phyloP scores from a whole-genome alignment of 2,797 vertebrate genomes.

The Ctenopoma multispine region DNA sequence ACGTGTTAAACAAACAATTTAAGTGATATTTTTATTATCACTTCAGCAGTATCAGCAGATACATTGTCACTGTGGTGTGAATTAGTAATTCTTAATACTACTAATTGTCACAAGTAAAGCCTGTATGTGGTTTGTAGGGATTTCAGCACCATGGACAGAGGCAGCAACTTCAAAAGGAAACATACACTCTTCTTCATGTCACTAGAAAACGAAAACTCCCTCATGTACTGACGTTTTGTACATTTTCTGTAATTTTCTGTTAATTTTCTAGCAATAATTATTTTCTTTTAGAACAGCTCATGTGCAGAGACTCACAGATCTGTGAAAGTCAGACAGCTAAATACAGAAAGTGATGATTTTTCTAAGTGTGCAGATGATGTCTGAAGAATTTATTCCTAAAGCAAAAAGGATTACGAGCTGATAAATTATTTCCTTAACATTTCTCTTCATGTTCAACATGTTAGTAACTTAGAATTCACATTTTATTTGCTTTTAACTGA shows the following conservation, averaged over 20 bases:
- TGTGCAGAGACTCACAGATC: neutral
- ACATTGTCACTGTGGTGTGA: neutral
- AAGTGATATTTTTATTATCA: neutral
- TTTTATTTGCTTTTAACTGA: neutral
- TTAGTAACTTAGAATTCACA: neutral
- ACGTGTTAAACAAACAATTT: neutral
- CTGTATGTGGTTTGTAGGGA: neutral
- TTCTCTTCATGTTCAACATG: neutral
- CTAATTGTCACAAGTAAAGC: neutral
- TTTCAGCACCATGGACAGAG: constrained; percentile 85
- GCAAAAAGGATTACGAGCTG: neutral
- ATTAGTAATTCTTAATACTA: neutral
- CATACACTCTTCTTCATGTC: neutral
- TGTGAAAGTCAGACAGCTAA: neutral
- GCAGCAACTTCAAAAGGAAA: constrained; percentile 5
- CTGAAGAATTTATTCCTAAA: neutral
- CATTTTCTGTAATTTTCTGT: neutral
- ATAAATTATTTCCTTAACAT: neutral
- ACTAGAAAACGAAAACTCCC: neutral
- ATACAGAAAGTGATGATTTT: neutral
- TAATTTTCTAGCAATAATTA: neutral
- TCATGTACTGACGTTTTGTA: neutral
- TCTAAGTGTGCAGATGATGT: neutral
- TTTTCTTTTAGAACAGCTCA: neutral
- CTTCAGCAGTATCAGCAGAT: neutral